Percentiles rank a stretch among this genome's conserved stretches.
phyloP scores from a whole-genome alignment of 2,113 vertebrate genomes.

The Speoplatyrhinus poulsoni region DNA sequence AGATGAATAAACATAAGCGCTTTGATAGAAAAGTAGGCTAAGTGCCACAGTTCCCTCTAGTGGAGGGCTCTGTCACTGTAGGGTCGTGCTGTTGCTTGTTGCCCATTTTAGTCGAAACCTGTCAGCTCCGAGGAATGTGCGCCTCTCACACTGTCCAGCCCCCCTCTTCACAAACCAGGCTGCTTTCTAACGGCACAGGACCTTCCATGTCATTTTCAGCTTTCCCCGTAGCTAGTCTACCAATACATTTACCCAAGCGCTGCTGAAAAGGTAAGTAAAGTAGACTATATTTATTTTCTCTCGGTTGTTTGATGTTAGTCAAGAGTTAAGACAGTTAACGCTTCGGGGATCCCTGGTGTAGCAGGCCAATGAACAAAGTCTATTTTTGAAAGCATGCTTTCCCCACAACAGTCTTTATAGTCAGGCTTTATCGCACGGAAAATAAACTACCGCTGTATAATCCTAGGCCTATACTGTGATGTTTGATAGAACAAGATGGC shows the following conservation, averaged over 20 bases:
- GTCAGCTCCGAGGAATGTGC: slow-evolving; percentile 73
- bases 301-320: not conserved
- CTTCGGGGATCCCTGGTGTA: not conserved
- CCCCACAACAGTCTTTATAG: not conserved
- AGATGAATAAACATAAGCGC: no score
- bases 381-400: slow-evolving; percentile 40
- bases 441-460: no score
- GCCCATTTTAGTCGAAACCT: slow-evolving; percentile 74
- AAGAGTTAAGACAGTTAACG: slow-evolving; percentile 27
- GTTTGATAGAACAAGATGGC: no score
- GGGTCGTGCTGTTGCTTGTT: slow-evolving; percentile 30
- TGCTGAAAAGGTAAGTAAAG: slow-evolving; percentile 53
- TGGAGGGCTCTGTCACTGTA: slow-evolving; percentile 18
- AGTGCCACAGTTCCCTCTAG: slow-evolving; percentile 52
- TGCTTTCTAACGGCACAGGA: slow-evolving; percentile 13
- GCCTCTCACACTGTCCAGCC: slow-evolving; percentile 57
- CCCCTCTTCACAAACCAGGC: slow-evolving; percentile 27
- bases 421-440: no score
- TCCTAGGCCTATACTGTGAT: no score
- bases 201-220: slow-evolving; percentile 9
- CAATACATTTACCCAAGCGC: slow-evolving; percentile 1
- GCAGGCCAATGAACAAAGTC: slow-evolving; percentile 3
- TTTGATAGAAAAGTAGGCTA: no score
- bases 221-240: not conserved
- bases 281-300: not conserved